Evolutionary conservation across 2,797 vertebrate genomes (phyloP).

Genomic region (Urophycis tenuis): DNA sequence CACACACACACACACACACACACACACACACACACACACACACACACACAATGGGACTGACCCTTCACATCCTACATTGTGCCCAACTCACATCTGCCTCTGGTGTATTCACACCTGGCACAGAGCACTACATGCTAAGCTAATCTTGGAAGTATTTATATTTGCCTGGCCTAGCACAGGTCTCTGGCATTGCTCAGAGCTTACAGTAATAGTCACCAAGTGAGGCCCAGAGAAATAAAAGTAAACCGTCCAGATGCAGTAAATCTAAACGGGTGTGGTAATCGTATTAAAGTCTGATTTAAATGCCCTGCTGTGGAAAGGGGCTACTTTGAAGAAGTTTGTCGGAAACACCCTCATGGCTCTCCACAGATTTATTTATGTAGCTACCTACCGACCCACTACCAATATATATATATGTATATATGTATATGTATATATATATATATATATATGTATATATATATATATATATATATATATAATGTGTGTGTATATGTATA

Average conservation of each 20-base stretch:
- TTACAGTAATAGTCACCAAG: conserved; percentile 61
- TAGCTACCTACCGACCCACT: too few species aligned
- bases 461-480: too few species aligned
- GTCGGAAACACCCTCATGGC: conserved; percentile 32
- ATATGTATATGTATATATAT: background rate
- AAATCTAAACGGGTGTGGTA: conserved; percentile 49
- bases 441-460: background rate
- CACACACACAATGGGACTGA: conserved; percentile 26
- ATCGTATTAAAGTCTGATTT: conserved; percentile 59
- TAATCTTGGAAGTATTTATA: conserved; percentile 37
- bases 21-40: background rate
- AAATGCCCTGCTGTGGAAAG: conserved; percentile 46
- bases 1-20: conserved; percentile 7
- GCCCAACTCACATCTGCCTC: conserved; percentile 32
- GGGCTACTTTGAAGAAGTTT: conserved; percentile 37
- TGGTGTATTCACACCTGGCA: conserved; percentile 33
- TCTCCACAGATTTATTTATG: background rate
- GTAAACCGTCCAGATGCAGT: conserved; percentile 43
- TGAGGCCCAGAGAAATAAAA: conserved; percentile 61
- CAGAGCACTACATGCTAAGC: conserved; percentile 27
- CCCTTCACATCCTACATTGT: conserved; percentile 38
- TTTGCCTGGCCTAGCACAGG: conserved; percentile 49
- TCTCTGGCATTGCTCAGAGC: conserved; percentile 53
- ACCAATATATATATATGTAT: background rate
- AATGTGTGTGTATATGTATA: background rate